These are phyloP conservation scores for Phorcus lineatus DNA, from an alignment of 2,888 invertebrate genomes.

Conservation along the genomic window DNA sequence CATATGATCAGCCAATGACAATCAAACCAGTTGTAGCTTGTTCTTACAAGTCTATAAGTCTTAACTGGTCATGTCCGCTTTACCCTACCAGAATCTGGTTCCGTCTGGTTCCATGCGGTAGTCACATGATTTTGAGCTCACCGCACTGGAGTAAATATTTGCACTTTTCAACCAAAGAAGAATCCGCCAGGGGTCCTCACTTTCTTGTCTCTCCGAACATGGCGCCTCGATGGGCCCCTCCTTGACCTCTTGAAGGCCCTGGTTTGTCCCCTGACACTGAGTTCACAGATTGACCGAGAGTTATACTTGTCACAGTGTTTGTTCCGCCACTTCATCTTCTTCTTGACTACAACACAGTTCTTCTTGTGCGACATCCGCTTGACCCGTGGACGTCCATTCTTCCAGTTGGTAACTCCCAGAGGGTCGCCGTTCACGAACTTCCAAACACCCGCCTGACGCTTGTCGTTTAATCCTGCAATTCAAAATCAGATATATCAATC, in stretches of 20 bases:
- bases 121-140: constrained; percentile 12
- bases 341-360: constrained; percentile 71
- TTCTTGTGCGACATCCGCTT: constrained; percentile 57
- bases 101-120: neutral
- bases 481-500: too few species aligned
- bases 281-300: constrained; percentile 68
- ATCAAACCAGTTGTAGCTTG: constrained; percentile 4
- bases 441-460: constrained; percentile 61
- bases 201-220: constrained; percentile 9
- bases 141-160: neutral
- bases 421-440: constrained; percentile 63
- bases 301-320: constrained; percentile 68
- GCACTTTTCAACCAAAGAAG: constrained; percentile 23
- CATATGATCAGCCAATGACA: neutral
- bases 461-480: constrained; percentile 69
- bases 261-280: constrained; percentile 20
- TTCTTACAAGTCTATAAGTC: neutral
- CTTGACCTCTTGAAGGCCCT: constrained; percentile 12
- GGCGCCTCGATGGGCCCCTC: constrained; percentile 23
- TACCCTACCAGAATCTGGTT: neutral
- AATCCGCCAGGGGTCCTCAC: neutral
- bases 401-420: constrained; percentile 65
- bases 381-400: constrained; percentile 59
- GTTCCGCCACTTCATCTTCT: constrained; percentile 67
- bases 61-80: constrained; percentile 1